Evolutionary conservation across 2,888 invertebrate species (phyloP), one percentile per base, ranked within the genome.

Genomic region (Drosophila algonquin): DNA sequence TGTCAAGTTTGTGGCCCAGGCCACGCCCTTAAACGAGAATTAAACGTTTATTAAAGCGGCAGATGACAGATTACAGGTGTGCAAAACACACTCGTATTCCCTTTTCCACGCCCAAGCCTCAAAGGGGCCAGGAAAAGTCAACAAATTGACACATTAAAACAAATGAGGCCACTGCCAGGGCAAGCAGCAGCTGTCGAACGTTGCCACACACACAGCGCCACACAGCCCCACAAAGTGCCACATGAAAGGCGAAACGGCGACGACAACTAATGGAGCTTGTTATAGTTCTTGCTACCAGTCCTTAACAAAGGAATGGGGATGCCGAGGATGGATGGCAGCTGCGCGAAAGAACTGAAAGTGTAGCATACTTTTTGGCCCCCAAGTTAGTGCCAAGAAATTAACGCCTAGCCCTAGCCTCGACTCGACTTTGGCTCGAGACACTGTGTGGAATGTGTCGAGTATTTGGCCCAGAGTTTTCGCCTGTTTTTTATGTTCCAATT

Each of bases 141-240:
- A 86, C 85, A 86, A 86, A 86, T 86, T 86, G 85, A 86, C 85
- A 86, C 89, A 86, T 86, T 86, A 86, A 86, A 86, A 88, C 87
- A 88, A 86, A 86, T 86, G 85, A 86, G 85, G 89, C 87, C 85
- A 83, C 76, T 86, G 86, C 70, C 67, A 67, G 50, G 84, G 74
- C 73, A 76, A 51, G 58, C 58, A 60, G 59, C 87, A 84, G 81
- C 84, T 87, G 87, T 87, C 81, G 83, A 81, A 68, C 47, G 45
- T 48, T 63, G 45, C 45, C 45, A 65, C 46, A 9, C 9, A 16
- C 46, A 9, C 9, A 16, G 8, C 7, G 6, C 2, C 16, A 65
- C 18, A 10, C 2, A 18, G 16, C 27, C 46, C 27, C 16, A 3
- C 45, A 16, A 3, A 16, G 45, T 2, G 47, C 9, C 45, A 8